Conservation (phyloP, 2,113 vertebrate species). For the Scalopus aquaticus region DNA sequence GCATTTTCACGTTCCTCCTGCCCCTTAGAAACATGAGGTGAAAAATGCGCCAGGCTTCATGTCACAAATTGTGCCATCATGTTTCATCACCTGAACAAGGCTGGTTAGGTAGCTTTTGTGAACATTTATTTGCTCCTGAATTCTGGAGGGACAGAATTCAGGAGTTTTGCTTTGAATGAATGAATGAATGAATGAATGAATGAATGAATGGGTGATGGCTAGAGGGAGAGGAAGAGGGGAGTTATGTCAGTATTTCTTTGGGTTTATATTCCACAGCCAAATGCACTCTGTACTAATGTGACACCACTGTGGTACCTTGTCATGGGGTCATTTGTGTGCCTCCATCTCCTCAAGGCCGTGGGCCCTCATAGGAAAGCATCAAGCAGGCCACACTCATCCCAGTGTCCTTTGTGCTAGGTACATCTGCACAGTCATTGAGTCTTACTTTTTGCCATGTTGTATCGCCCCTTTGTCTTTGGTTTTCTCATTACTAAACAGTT, state of each 20-base stretch:
- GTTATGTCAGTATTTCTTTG: not conserved
- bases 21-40: rapidly evolving
- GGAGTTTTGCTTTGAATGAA: not conserved
- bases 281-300: too few species aligned
- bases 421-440: not conserved
- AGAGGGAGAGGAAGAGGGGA: rapidly evolving
- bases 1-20: rapidly evolving
- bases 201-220: not conserved
- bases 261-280: not conserved
- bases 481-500: not conserved
- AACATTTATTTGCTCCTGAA: not conserved
- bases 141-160: too few species aligned
- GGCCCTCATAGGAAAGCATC: not conserved
- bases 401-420: rapidly evolving
- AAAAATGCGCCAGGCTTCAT: rapidly evolving
- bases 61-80: rapidly evolving
- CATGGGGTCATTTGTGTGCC: rapidly evolving
- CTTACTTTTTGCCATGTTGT: rapidly evolving
- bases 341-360: rapidly evolving
- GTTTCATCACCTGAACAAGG: not conserved
- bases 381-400: not conserved
- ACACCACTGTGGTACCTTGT: rapidly evolving
- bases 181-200: too few species aligned
- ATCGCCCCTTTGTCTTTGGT: not conserved
- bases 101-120: not conserved